Base-by-base conservation (phyloP, 2,113 vertebrate species). In the Jacana jacana region DNA sequence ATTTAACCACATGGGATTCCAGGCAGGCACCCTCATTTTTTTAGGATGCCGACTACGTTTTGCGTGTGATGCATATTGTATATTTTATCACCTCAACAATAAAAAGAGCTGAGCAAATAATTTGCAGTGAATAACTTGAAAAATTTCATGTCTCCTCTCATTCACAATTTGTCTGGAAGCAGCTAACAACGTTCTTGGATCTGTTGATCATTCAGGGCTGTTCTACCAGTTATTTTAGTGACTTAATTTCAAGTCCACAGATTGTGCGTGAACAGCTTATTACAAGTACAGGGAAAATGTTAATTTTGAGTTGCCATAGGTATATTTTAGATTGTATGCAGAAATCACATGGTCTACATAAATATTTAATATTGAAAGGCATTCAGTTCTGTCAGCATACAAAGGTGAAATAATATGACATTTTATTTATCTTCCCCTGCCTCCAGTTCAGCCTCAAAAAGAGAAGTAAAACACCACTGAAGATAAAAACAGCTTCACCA, bases 91-190 rank as follows among this genome's bases (percentile, higher is more conserved):
- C 31, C 25, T 35, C 5, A 25, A 17, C 13, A 81, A 42, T 55
- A 84, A 88, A 63, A 39, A 86, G n/a, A 91, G 13, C 28, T 30
- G 9, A 55, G 39, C 46, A 92, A 93, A 93, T 90, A 91, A 66
- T 93, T 87, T 87, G 40, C 78, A 93, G 37, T 54, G 37, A 93
- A 82, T 83, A 94, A 86, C 42, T 80, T 89, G 54, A 73, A 82
- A 35, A 93, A 77, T 80, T 94, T 88, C 1, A 66, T 75, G 31
- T 71, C 23, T 75, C 40, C 28, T 86, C 49, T 91, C 46, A 20
- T 58, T 94, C 82, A 80, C 30, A 46, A 54, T 88, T 83, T 86
- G 7, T 9, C n/a, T 46, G 14, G 39, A 88, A 83, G 15, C 28
- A 85, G 25, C 27, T 91, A 88, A 49, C 17, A 63, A 22, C 60